Evolutionary conservation across 2,113 vertebrate species (phyloP), one percentile per base, ranked within the genome.

Genomic region (Charina bottae): DNA sequence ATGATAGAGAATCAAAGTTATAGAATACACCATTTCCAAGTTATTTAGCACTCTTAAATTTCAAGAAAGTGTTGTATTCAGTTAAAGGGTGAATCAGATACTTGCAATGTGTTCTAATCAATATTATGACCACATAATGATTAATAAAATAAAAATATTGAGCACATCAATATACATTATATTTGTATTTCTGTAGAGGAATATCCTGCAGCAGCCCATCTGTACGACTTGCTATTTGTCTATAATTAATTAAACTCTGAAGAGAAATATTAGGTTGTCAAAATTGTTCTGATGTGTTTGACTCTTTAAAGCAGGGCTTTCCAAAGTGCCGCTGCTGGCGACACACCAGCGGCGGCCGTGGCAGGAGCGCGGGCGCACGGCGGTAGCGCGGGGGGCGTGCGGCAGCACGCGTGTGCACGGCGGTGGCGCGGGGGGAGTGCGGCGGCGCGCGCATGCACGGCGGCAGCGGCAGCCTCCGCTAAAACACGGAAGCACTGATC

Each of bases 261-360:
- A 58, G 59, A 78, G 8, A 21, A 87, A 91, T 46, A 53, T 59
- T 37, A 15, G 7, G 49, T 1, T 85, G 78, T 90, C 92, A 87
- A 56, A 92, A 28, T 23, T 59, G 62, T 90, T 78, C 49, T 83
- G 53, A 87, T 72, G 59, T 87, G 72, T 89, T 87, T 85, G 94
- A 93, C 91, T 96, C 93, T 92, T 93, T 91, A 62, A 0, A 58
- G 83, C n/a, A n/a, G n/a, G n/a, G n/a, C n/a, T n/a, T n/a, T n/a
- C n/a, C n/a, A n/a, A n/a, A n/a, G n/a, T n/a, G n/a, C n/a, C n/a
- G n/a, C n/a, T n/a, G n/a, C n/a, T n/a, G n/a, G n/a, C n/a, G n/a
- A n/a, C n/a, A n/a, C n/a, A n/a, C n/a, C n/a, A n/a, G n/a, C n/a
- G n/a, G n/a, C n/a, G n/a, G n/a, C n/a, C n/a, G n/a, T n/a, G n/a